Evolutionary conservation across 2,113 vertebrate genomes (phyloP).

Genomic region (Polypterus bichir): DNA sequence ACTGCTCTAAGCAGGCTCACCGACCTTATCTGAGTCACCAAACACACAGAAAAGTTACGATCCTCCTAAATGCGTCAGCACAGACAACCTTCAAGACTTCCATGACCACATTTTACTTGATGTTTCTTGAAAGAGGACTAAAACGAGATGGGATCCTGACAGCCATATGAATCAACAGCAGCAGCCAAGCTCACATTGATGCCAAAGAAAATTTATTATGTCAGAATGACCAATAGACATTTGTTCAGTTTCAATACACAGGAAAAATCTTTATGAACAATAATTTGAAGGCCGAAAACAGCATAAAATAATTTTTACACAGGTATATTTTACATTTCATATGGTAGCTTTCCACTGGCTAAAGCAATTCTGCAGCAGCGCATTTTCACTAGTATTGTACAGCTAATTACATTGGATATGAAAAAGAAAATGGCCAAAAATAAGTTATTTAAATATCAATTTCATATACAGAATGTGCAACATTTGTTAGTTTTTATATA

Average conservation of each 20-base stretch:
- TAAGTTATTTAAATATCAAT: conserved; percentile 99
- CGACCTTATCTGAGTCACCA: too few relatives aligned
- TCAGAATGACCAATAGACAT: conserved; percentile 84
- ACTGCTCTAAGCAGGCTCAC: too few relatives aligned
- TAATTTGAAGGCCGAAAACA: conserved; percentile 77
- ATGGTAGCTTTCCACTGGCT: conserved; percentile 62
- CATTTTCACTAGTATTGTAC: conserved; percentile 91
- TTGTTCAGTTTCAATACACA: conserved; percentile 77
- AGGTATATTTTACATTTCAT: conserved; percentile 80
- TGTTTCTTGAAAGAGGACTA: too few relatives aligned
- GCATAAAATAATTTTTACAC: conserved; percentile 90
- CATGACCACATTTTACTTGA: too few relatives aligned
- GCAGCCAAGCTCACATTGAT: conserved; percentile 5
- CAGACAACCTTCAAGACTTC: too few relatives aligned
- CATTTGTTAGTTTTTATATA: conserved; percentile 81
- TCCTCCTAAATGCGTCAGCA: too few relatives aligned
- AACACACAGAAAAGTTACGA: too few relatives aligned
- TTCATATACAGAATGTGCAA: conserved; percentile 99
- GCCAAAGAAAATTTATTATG: conserved; percentile 47
- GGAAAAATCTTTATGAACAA: conserved; percentile 78
- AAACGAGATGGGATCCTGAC: too few relatives aligned
- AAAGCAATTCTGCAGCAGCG: conserved; percentile 74
- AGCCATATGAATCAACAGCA: too few relatives aligned
- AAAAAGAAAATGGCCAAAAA: conserved; percentile 81
- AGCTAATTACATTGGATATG: conserved; percentile 94